These are phyloP conservation scores for Mongoloraphidia duomilia DNA, from an alignment of 2,888 invertebrate species.

Conservation along the genomic window DNA sequence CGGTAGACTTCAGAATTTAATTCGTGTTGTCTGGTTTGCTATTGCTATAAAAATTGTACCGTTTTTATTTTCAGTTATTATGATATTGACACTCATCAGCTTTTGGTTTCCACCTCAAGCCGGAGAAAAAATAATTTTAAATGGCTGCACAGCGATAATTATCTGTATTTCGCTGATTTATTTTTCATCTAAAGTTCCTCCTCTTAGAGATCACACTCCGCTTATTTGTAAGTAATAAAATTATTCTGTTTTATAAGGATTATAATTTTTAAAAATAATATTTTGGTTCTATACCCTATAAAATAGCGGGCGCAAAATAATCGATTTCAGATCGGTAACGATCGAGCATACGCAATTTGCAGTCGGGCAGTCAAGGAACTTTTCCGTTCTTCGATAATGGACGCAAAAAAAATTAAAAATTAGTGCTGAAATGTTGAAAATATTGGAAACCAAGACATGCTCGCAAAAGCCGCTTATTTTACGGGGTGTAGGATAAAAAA, in stretches of 20 bases:
- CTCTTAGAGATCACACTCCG: constrained; percentile 38
- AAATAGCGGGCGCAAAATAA: not conserved
- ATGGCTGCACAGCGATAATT: constrained; percentile 41
- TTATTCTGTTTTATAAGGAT: not conserved
- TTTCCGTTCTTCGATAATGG: no score
- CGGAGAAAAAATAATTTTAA: constrained; percentile 47
- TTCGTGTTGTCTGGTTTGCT: no score
- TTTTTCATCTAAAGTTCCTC: constrained; percentile 42
- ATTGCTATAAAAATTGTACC: no score
- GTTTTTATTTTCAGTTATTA: constrained; percentile 41
- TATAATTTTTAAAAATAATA: not conserved
- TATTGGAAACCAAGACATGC: no score
- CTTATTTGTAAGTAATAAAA: constrained; percentile 33
- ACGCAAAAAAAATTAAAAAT: no score
- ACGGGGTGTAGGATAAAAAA: no score
- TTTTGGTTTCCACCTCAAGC: constrained; percentile 54
- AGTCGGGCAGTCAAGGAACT: no score
- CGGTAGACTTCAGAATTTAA: no score
- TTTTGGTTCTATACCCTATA: not conserved
- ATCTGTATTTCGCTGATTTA: constrained; percentile 47
- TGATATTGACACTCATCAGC: constrained; percentile 40
- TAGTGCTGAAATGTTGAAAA: no score
- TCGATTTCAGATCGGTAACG: no score
- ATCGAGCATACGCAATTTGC: no score
- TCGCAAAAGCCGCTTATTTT: no score